These are phyloP conservation scores for Drosophila mimetica DNA, from an alignment of 2,888 invertebrate genomes.

Conservation along the genomic window DNA sequence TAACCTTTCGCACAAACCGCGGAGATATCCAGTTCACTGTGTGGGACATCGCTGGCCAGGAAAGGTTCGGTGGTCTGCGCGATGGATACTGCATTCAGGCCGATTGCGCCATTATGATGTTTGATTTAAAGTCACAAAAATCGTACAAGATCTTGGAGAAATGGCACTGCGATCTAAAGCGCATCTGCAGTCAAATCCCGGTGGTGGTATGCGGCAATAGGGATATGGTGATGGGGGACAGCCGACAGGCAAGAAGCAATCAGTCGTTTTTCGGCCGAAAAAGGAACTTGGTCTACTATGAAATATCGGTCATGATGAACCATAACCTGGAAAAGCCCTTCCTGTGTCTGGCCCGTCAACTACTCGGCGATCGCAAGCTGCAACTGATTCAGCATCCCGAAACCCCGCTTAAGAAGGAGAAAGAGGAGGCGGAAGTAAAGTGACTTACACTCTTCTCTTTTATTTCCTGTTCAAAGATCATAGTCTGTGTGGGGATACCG, in stretches of 20 bases:
- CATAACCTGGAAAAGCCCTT: not conserved
- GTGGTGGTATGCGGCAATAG: not conserved
- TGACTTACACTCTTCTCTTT: not conserved
- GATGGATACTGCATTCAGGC: not conserved
- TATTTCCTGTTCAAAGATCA: not conserved
- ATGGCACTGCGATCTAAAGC: not conserved
- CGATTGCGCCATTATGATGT: not conserved
- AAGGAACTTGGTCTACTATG: not conserved
- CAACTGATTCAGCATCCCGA: not conserved
- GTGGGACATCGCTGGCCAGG: slow-evolving; percentile 1
- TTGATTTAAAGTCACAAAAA: not conserved
- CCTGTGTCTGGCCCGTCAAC: not conserved
- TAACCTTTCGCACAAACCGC: not conserved
- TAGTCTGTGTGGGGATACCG: not conserved
- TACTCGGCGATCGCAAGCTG: not conserved
- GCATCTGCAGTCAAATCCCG: not conserved
- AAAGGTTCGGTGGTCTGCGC: not conserved
- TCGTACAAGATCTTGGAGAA: not conserved
- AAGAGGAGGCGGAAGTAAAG: not conserved
- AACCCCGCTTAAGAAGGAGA: not conserved
- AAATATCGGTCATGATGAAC: not conserved
- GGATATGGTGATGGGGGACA: fast-evolving
- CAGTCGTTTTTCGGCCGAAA: not conserved
- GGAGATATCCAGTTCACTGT: not conserved
- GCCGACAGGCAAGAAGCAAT: too few species aligned